Percentiles rank a stretch among this genome's conserved stretches.
These are phyloP conservation scores for Pheosia gnoma DNA, from an alignment of 2,888 invertebrate genomes.

Conservation along the genomic window DNA sequence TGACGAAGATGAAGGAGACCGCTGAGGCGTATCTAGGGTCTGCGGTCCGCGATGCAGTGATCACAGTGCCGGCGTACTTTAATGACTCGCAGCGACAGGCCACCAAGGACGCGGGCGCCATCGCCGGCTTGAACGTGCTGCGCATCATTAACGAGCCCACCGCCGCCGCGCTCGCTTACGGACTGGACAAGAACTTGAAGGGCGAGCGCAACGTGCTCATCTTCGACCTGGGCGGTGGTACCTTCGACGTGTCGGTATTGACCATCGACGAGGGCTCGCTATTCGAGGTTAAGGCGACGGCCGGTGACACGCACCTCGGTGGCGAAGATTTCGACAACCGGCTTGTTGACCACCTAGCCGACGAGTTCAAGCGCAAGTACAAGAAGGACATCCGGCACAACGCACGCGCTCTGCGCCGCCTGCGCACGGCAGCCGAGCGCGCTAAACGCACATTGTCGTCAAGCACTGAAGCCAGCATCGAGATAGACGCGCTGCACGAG, in stretches of 20 bases:
- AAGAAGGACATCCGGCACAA: slow-evolving; percentile 87
- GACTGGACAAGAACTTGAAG: slow-evolving; percentile 86
- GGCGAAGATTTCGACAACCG: slow-evolving; percentile 89
- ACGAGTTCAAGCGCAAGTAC: slow-evolving; percentile 89
- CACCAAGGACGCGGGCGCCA: slow-evolving; percentile 92
- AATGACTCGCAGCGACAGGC: slow-evolving; percentile 90
- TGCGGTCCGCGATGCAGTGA: slow-evolving; percentile 88
- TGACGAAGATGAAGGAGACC: slow-evolving; percentile 84
- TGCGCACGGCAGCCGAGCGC: slow-evolving; percentile 90
- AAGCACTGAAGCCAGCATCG: slow-evolving; percentile 89
- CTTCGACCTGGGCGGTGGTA: slow-evolving; percentile 87
- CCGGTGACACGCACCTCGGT: slow-evolving; percentile 93
- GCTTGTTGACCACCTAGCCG: slow-evolving; percentile 86
- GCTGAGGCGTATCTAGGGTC: slow-evolving; percentile 89
- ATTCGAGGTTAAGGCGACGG: slow-evolving; percentile 92
- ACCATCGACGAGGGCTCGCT: slow-evolving; percentile 90
- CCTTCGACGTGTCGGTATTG: slow-evolving; percentile 93
- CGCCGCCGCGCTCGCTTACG: slow-evolving; percentile 89
- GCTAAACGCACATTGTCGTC: slow-evolving; percentile 91
- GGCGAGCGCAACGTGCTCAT: slow-evolving; percentile 86
- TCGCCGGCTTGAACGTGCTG: slow-evolving; percentile 90
- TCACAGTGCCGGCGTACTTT: slow-evolving; percentile 92
- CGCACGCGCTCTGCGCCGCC: slow-evolving; percentile 86
- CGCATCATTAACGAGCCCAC: slow-evolving; percentile 94
- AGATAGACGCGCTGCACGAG: slow-evolving; percentile 89